Evolutionary conservation across 35 echinoderm and acorn worm species (phyloP).

Genomic region (Patiria miniata): DNA sequence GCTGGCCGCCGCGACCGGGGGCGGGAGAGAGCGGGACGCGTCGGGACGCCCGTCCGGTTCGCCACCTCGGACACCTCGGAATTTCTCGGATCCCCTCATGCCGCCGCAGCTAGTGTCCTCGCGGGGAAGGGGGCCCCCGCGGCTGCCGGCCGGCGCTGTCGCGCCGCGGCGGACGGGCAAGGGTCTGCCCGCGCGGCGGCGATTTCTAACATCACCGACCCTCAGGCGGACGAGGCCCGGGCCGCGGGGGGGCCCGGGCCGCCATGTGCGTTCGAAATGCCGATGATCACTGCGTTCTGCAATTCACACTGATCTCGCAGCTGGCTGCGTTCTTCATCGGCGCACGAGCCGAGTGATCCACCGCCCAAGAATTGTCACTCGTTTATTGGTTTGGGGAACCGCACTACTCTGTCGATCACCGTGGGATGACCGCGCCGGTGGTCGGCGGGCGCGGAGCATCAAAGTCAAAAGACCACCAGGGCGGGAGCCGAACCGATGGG

Average conservation of each 20-base stretch:
- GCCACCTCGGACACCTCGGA: too few species aligned
- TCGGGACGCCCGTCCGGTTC: too few species aligned
- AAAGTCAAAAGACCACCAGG: neutral
- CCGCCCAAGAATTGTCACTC: constrained; percentile 80
- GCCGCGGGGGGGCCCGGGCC: constrained; percentile 40
- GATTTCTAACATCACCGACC: neutral
- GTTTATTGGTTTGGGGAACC: neutral
- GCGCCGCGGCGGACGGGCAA: too few species aligned
- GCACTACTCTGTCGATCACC: constrained; percentile 18
- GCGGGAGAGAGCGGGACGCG: too few species aligned
- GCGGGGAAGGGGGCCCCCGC: too few species aligned
- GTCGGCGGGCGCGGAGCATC: neutral
- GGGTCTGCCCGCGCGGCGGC: too few species aligned
- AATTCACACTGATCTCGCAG: constrained; percentile 88
- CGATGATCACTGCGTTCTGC: constrained; percentile 82
- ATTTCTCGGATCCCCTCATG: too few species aligned
- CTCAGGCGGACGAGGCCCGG: constrained; percentile 52
- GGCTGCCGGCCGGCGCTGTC: too few species aligned
- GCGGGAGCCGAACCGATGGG: neutral
- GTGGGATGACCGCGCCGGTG: neutral
- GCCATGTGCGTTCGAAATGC: constrained; percentile 76
- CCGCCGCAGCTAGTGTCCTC: too few species aligned
- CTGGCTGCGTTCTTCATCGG: constrained; percentile 92
- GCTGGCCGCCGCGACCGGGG: too few species aligned
- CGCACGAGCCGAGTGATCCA: constrained; percentile 96